These are phyloP conservation scores for Anhinga anhinga DNA, from an alignment of 2,113 vertebrate species.

Conservation along the genomic window DNA sequence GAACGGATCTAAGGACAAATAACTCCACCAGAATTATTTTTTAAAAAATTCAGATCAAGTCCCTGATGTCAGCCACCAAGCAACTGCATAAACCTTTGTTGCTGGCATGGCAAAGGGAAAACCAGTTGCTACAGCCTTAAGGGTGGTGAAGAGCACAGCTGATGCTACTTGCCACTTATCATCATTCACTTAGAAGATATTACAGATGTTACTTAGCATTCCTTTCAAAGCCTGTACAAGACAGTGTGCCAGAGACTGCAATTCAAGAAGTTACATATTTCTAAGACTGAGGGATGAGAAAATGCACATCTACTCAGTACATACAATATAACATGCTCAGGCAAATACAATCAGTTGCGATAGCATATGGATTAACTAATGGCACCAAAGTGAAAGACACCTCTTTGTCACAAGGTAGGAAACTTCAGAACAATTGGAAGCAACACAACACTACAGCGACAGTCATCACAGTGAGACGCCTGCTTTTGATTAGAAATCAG, in stretches of 20 bases:
- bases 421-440: background rate
- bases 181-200: background rate
- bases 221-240: background rate
- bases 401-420: background rate
- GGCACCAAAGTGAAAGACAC: background rate
- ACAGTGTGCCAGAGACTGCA: background rate
- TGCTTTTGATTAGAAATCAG: background rate
- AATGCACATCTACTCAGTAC: background rate
- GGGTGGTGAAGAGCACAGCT: background rate
- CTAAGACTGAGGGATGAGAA: background rate
- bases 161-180: background rate
- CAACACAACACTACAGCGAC: background rate
- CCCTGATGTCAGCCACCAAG: background rate
- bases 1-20: background rate
- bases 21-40: background rate
- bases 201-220: background rate
- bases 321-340: fast-evolving
- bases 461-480: fast-evolving
- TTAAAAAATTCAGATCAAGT: background rate
- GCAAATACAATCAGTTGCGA: fast-evolving
- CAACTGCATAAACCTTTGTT: background rate
- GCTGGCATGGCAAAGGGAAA: background rate
- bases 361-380: background rate
- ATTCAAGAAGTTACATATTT: background rate
- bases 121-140: background rate